phyloP scores from a whole-genome alignment of 2,888 invertebrate genomes.

The Leucoptera coffeella region DNA sequence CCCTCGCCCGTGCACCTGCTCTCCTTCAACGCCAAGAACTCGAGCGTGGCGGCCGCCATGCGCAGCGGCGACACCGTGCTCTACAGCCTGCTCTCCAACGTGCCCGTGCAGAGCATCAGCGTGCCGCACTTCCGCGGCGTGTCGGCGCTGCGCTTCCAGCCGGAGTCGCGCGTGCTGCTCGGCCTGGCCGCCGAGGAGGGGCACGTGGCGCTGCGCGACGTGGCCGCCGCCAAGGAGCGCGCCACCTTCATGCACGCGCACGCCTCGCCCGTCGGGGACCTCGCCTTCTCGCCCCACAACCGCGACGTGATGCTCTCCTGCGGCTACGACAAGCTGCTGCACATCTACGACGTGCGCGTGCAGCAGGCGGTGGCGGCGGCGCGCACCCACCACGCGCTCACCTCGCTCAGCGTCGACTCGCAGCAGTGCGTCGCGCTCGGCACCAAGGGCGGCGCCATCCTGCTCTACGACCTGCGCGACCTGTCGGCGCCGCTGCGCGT shows the following conservation, averaged over 20 bases:
- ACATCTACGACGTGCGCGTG: constrained; percentile 49
- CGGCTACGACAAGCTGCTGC: constrained; percentile 51
- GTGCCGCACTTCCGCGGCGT: constrained; percentile 32
- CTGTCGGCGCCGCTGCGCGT: constrained; percentile 33
- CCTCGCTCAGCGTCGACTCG: constrained; percentile 29
- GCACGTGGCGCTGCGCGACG: constrained; percentile 33
- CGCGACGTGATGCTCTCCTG: constrained; percentile 48
- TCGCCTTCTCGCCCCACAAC: constrained; percentile 49
- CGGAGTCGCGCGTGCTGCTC: constrained; percentile 31
- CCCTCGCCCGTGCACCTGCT: constrained; percentile 29
- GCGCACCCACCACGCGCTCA: constrained; percentile 26
- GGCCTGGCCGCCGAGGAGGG: constrained; percentile 49
- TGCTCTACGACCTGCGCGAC: constrained; percentile 51
- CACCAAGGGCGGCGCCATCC: constrained; percentile 45
- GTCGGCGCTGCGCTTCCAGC: constrained; percentile 43
- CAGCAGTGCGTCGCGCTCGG: constrained; percentile 49
- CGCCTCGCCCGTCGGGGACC: constrained; percentile 51
- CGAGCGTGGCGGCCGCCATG: constrained; percentile 37
- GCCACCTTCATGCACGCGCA: constrained; percentile 44
- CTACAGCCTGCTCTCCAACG: constrained; percentile 43
- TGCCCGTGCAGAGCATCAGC: constrained; percentile 33
- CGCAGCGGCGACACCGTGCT: constrained; percentile 43
- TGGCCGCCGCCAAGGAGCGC: constrained; percentile 39
- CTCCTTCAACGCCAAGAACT: constrained; percentile 42
- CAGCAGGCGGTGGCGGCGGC: constrained; percentile 37